Base-by-base conservation (phyloP, 2,888 invertebrate genomes). In the Ligdia adustata region DNA sequence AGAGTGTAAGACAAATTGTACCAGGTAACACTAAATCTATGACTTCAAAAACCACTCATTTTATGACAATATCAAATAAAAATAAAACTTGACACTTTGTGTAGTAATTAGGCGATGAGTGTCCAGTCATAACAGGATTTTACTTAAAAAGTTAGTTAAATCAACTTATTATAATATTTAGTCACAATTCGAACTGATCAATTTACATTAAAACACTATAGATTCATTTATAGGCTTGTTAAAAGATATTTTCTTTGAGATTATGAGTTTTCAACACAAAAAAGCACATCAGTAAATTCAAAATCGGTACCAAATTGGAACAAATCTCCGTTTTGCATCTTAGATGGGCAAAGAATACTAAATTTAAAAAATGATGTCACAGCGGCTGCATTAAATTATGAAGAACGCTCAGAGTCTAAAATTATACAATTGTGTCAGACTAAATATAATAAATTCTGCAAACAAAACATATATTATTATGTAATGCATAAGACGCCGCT, bases 391-490 rank as follows among this genome's bases (percentile, higher is more conserved):
- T 60, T 64, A 51, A 60, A 65, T 62, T 67, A 79, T 69, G 71
- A 74, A 75, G 80, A 72, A 62, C 74, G 75, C 60, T 62, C 70
- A 52, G 69, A 54, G 71, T 78, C 89, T 90, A 89, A 83, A 90
- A 90, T 84, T 87, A 83, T 80, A 82, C 72, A 75, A 75, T 76
- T 69, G 66, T 79, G 80, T 85, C 82, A 87, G 67, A 72, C 63
- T 69, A 69, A 69, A 69, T 65, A 68, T 66, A 66, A 71, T 70
- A 72, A 75, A 72, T 72, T 69, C 69, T 60, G 57, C 69, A 79
- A 79, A 81, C 66, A 72, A 64, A 69, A 82, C n/a, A n/a, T n/a
- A n/a, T n/a, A n/a, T n/a, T n/a, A 85, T 90, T 88, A 90, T 88
- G 77, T 90, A 90, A 90, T 72, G 51, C 56, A 39, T 26, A 51